Evolutionary conservation across 2,113 vertebrate species (phyloP), one percentile per base, ranked within the genome.

Genomic region (Ursus arctos): DNA sequence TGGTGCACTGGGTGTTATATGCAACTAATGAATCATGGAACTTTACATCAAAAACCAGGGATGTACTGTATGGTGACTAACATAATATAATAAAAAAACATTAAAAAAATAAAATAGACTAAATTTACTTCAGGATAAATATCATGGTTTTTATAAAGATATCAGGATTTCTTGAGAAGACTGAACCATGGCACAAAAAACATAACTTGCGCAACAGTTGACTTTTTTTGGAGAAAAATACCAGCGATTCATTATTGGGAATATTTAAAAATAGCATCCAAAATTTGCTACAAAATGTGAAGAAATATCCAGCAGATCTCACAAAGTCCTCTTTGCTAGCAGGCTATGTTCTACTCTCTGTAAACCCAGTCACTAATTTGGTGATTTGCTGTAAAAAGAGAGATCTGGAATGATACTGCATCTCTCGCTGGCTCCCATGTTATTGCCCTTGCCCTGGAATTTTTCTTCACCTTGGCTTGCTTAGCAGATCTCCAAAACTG

Each of bases 111-210:
- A 61, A 43, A 43, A 43, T 43, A 43, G 43, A 43, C 43, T 43
- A 43, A 43, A 43, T 61, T 72, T 36, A 82, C 76, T 95, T 95
- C 22, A 77, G 43, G 7, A 81, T 63, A 93, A 87, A 51, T 85
- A 93, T 94, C 22, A 80, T 47, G 12, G 36, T 74, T 86, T 94
- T 79, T 43, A 97, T 80, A 28, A 87, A n/a, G 19, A 95, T 76
- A 69, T 7, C 24, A 91, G 36, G 7, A 87, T 90, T 95, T 94
- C 49, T 91, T 84, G 19, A 77, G 57, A 93, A 90, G 36, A 69
- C 7, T 90, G 67, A 97, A 88, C 36, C 33, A 87, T 92, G 80
- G 77, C 87, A 94, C 21, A 92, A 89, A 95, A 95, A 95, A 59
- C 47, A n/a, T 87, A 26, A 49, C 31, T 96, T 97, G 16, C 65